phyloP scores from a whole-genome alignment of 2,888 invertebrate species.

The Therioaphis trifolii region DNA sequence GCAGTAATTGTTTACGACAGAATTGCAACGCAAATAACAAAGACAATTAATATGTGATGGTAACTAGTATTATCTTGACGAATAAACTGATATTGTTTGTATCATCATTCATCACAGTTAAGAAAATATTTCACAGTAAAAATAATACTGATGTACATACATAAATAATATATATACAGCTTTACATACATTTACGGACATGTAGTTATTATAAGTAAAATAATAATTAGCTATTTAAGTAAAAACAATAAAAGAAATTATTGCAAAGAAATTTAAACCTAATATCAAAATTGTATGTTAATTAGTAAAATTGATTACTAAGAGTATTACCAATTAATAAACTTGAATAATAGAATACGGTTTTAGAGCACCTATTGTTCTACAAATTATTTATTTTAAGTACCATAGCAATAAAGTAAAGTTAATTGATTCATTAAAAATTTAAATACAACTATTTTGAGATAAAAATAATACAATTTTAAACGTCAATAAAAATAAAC shows the following conservation, averaged over 20 bases:
- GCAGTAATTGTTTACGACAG: neutral
- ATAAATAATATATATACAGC: neutral
- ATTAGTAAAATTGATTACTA: neutral
- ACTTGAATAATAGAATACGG: neutral
- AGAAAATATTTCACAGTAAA: neutral
- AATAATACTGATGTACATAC: neutral
- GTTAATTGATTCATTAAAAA: conserved; percentile 18
- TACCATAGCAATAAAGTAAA: neutral
- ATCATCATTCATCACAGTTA: neutral
- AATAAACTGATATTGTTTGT: neutral
- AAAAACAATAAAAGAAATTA: neutral
- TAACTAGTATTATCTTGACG: neutral
- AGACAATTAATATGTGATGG: neutral
- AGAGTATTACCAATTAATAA: neutral
- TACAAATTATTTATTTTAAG: neutral
- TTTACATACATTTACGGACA: neutral
- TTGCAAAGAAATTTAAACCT: neutral
- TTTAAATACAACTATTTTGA: conserved; percentile 8
- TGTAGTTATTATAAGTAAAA: neutral
- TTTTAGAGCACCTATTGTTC: neutral
- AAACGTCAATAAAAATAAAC: neutral
- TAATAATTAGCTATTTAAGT: neutral
- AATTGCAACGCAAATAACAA: neutral
- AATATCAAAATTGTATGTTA: neutral
- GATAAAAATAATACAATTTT: neutral